A percentile compares a stretch with the other conserved stretches of the same genome.
phyloP scores from a whole-genome alignment of 2,113 vertebrate genomes.

The Dasyornis broadbenti region DNA sequence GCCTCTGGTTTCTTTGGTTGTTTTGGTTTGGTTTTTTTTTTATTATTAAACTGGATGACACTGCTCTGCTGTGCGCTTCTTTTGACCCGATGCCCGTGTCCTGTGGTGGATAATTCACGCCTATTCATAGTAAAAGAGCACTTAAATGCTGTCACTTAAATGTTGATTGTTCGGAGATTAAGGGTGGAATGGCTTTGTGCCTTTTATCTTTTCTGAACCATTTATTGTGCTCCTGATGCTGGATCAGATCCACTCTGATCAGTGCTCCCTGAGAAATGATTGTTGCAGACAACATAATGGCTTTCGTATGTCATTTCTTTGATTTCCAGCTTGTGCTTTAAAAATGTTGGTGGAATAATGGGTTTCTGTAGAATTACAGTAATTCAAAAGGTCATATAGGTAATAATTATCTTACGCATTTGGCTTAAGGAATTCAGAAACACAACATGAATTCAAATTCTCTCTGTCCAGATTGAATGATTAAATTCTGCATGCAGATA shows the following conservation, averaged over 20 bases:
- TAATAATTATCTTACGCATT: not conserved
- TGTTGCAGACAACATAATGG: constrained; percentile 33
- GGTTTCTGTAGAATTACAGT: constrained; percentile 16
- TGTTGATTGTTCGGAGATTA: constrained; percentile 24
- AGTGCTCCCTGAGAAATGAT: not conserved
- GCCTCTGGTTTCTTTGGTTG: not conserved
- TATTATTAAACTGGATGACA: not conserved
- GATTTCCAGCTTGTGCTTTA: constrained; percentile 4
- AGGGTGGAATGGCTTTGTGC: constrained; percentile 30
- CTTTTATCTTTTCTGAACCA: constrained; percentile 17
- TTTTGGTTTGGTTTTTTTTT: not conserved
- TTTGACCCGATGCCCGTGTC: not conserved
- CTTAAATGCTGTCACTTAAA: constrained; percentile 39
- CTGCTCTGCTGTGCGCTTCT: not conserved
- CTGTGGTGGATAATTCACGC: not conserved
- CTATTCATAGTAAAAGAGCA: constrained; percentile 15
- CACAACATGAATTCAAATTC: not conserved
- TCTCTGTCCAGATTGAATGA: not conserved
- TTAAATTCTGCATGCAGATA: not conserved
- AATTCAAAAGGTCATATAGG: constrained; percentile 19
- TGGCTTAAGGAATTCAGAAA: not conserved
- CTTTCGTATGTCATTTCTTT: not conserved
- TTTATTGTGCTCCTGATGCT: not conserved
- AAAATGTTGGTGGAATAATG: not conserved
- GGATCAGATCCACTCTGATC: constrained; percentile 16